A percentile compares a stretch with the other conserved stretches of the same genome.
phyloP scores from a whole-genome alignment of 2,113 vertebrate species.

The Pundamilia nyererei region DNA sequence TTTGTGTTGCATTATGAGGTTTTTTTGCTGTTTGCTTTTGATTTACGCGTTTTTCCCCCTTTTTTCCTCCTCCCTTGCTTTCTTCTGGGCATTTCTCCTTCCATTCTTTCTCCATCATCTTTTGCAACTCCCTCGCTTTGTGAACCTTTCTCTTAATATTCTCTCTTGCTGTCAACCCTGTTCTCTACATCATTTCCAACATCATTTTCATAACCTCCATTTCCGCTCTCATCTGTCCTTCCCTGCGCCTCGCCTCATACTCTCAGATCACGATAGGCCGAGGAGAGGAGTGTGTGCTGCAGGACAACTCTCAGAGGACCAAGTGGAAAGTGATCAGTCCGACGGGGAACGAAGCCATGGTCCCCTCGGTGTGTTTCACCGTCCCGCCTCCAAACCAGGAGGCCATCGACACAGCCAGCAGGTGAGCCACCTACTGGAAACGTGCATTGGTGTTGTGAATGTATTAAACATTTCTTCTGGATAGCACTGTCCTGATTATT shows the following conservation, averaged over 20 bases:
- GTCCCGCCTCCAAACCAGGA: constrained; percentile 91
- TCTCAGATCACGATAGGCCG: constrained; percentile 88
- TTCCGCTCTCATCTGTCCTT: not conserved
- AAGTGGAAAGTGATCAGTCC: constrained; percentile 99
- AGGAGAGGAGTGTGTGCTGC: constrained; percentile 94
- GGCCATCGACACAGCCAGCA: constrained; percentile 84
- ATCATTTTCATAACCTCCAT: not conserved
- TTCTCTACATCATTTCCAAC: not conserved
- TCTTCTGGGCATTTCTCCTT: not conserved
- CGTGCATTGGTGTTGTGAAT: not conserved
- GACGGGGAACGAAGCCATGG: constrained; percentile 95
- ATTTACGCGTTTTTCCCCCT: not conserved
- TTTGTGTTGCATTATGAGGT: constrained; percentile 27
- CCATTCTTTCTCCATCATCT: not conserved
- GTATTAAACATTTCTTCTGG: not conserved
- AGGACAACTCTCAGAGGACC: constrained; percentile 94
- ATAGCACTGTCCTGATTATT: not conserved
- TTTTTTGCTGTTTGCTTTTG: constrained; percentile 15
- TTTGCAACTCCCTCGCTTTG: not conserved
- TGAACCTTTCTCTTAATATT: not conserved
- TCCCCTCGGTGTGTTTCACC: constrained; percentile 94
- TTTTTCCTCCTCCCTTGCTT: not conserved
- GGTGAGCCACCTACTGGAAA: constrained; percentile 59
- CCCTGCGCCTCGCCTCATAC: not conserved
- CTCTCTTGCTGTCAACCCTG: not conserved